Evolutionary conservation across 2,113 vertebrate species (phyloP).

Genomic region (Meriones unguiculatus): DNA sequence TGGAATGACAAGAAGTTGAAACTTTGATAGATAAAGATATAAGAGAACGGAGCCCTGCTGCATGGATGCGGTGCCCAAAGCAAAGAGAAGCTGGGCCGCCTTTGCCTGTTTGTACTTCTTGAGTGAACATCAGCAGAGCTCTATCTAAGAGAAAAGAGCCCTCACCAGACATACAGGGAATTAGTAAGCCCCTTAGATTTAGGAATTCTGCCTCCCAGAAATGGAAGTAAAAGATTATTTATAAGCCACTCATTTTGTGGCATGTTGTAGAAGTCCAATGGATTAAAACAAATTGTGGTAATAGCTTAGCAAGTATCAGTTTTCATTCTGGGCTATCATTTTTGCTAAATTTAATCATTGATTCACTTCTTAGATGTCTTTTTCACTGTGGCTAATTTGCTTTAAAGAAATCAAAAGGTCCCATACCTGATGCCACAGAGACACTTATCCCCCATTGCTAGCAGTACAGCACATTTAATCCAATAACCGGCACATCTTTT

Average conservation of each 20-base stretch:
- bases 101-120: rapidly evolving
- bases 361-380: not conserved
- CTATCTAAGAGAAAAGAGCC: not conserved
- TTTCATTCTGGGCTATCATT: not conserved
- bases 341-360: not conserved
- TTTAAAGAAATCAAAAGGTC: slow-evolving; percentile 6
- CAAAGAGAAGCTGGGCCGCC: not conserved
- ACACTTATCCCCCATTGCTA: too few species aligned
- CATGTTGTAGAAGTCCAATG: not conserved
- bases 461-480: not conserved
- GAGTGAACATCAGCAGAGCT: not conserved
- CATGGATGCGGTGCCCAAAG: too few species aligned
- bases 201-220: rapidly evolving
- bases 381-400: not conserved
- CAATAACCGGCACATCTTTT: not conserved
- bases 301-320: not conserved
- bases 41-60: rapidly evolving
- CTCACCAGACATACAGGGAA: not conserved
- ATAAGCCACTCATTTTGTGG: not conserved
- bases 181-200: rapidly evolving
- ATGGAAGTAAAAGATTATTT: not conserved
- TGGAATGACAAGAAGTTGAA: not conserved
- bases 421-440: not conserved
- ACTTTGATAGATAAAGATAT: too few species aligned
- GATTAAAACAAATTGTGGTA: not conserved